Evolutionary conservation across 2,888 invertebrate species (phyloP).

Genomic region (Pyrocoelia pectoralis): DNA sequence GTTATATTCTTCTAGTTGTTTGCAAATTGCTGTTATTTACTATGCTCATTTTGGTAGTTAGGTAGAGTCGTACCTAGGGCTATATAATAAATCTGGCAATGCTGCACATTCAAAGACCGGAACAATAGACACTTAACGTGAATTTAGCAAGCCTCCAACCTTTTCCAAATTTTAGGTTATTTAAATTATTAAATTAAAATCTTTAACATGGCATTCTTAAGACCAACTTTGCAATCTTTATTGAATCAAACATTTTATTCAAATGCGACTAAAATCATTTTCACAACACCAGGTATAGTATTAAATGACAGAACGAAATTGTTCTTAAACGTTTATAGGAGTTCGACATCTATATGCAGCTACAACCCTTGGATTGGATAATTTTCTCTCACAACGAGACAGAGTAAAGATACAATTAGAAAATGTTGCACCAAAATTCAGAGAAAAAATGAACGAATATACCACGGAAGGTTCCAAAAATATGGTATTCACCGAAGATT

Average conservation of each 20-base stretch:
- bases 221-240: not conserved
- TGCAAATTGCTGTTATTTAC: too few species aligned
- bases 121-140: not conserved
- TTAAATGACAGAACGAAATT: not conserved
- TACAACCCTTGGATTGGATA: constrained; percentile 69
- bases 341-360: constrained; percentile 62
- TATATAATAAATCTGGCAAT: too few species aligned
- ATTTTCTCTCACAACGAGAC: constrained; percentile 65
- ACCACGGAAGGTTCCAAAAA: constrained; percentile 63
- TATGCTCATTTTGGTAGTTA: too few species aligned
- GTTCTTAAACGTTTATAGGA: constrained; percentile 9
- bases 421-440: constrained; percentile 71
- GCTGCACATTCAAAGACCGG: too few species aligned
- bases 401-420: constrained; percentile 67
- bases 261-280: not conserved
- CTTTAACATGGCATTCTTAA: constrained; percentile 11
- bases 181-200: not conserved
- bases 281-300: constrained; percentile 19
- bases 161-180: not conserved
- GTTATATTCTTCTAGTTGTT: too few species aligned
- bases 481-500: constrained; percentile 85
- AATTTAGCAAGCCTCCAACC: not conserved
- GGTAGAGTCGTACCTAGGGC: too few species aligned
- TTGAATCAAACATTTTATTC: not conserved
- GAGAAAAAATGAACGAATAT: constrained; percentile 74